phyloP scores from a whole-genome alignment of 2,797 vertebrate genomes.

The Brotula barbata region DNA sequence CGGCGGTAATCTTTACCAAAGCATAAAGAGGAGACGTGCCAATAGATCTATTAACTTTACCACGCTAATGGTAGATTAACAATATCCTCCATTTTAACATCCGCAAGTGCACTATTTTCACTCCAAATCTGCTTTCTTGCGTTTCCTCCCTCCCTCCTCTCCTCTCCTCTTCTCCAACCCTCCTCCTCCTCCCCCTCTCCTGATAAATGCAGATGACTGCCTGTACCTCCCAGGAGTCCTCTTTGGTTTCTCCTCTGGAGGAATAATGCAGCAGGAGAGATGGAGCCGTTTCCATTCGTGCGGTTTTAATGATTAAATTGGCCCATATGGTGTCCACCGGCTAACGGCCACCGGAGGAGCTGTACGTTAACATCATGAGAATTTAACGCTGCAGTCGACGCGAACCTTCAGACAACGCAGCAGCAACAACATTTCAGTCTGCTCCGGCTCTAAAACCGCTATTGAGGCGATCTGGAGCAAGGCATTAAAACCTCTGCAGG shows the following conservation, averaged over 20 bases:
- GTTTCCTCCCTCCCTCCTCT: background rate
- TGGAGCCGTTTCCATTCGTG: slow-evolving; percentile 7
- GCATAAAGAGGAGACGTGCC: too few relatives aligned
- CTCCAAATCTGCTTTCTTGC: background rate
- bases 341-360: slow-evolving; percentile 16
- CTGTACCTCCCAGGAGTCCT: slow-evolving; percentile 11
- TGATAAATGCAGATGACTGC: slow-evolving; percentile 28
- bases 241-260: slow-evolving; percentile 21
- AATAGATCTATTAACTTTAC: too few relatives aligned
- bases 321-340: slow-evolving; percentile 8
- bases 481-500: background rate
- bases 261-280: slow-evolving; percentile 14
- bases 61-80: too few relatives aligned
- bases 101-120: background rate
- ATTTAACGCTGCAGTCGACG: background rate
- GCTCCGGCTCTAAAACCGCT: background rate
- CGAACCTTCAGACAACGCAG: background rate
- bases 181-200: background rate
- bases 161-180: background rate
- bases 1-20: too few relatives aligned
- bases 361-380: background rate
- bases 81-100: too few relatives aligned
- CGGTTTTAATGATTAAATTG: slow-evolving; percentile 28
- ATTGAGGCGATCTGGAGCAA: background rate
- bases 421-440: background rate